Evolutionary conservation across 2,113 vertebrate genomes (phyloP), one percentile per base, ranked within the genome.

Genomic region (Acanthisitta chloris): DNA sequence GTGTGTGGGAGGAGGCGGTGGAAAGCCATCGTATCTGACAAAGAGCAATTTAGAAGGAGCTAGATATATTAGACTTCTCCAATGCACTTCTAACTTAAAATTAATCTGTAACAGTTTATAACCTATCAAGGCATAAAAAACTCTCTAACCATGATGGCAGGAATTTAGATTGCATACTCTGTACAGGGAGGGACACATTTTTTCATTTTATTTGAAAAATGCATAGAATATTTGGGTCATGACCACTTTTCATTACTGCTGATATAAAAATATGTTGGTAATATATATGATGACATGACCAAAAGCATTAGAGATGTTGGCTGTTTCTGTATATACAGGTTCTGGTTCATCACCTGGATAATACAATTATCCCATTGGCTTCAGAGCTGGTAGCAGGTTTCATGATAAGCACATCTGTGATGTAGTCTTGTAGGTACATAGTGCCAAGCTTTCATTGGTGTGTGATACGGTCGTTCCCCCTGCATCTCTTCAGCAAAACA

Each of bases 21-120:
- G 92, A 95, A 96, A 97, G 74, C 81, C 91, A 81, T 91, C 54
- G 17, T 64, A 76, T 91, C 87, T 96, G 95, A 97, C 94, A 97
- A 97, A 95, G 96, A 96, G 77, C 91, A 92, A 95, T 96, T 97
- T 92, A 88, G 86, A 92, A 87, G 74, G 79, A 95, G 72, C 73
- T 74, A 45, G 87, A 84, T 81, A 43, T 86, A 82, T 96, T 73
- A 96, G 90, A 82, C 79, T 93, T 85, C 80, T 92, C 52, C 51
- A 46, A 51, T 86, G 71, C 57, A 64, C 85, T 94, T 95, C 65
- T 85, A 83, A 89, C 76, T 96, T 86, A 80, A 96, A 91, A 94
- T 93, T 94, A 78, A 95, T 94, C 86, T 97, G 61, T 92, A 94
- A 70, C 43, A 86, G 74, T 96, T 94, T 88, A 89, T 90, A 89